Evolutionary conservation across 2,797 vertebrate genomes (phyloP).

Genomic region (Micropoecilia bifurca): DNA sequence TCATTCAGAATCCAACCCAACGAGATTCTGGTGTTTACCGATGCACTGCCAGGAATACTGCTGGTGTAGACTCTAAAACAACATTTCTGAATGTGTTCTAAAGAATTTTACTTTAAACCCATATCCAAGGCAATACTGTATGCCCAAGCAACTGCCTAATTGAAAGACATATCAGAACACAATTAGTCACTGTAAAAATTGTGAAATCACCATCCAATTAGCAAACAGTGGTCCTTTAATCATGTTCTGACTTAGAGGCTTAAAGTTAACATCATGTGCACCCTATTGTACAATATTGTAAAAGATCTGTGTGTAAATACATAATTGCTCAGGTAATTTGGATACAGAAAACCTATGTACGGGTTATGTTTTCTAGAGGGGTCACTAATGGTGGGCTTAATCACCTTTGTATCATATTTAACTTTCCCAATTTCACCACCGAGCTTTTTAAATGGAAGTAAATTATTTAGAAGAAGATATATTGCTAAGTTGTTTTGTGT

Average conservation of each 20-base stretch:
- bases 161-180: constrained; percentile 15
- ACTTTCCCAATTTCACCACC: not conserved
- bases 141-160: constrained; percentile 70
- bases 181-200: not conserved
- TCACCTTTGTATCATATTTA: not conserved
- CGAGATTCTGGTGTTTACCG: constrained; percentile 89
- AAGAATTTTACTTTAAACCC: constrained; percentile 43
- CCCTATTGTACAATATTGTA: not conserved
- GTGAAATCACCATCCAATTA: not conserved
- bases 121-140: constrained; percentile 31
- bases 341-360: not conserved
- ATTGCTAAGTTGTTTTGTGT: not conserved
- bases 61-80: constrained; percentile 88
- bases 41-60: constrained; percentile 90
- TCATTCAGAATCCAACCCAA: constrained; percentile 87
- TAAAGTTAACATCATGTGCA: not conserved
- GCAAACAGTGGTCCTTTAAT: constrained; percentile 8
- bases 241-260: constrained; percentile 5
- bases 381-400: not conserved
- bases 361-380: not conserved
- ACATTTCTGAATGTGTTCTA: constrained; percentile 91
- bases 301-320: not conserved
- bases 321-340: constrained; percentile 8
- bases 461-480: constrained; percentile 2
- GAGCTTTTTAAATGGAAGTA: not conserved